A percentile compares a stretch with the other conserved stretches of the same genome.
phyloP scores from a whole-genome alignment of 2,797 vertebrate genomes.

The Mormyrops attenuatus region DNA sequence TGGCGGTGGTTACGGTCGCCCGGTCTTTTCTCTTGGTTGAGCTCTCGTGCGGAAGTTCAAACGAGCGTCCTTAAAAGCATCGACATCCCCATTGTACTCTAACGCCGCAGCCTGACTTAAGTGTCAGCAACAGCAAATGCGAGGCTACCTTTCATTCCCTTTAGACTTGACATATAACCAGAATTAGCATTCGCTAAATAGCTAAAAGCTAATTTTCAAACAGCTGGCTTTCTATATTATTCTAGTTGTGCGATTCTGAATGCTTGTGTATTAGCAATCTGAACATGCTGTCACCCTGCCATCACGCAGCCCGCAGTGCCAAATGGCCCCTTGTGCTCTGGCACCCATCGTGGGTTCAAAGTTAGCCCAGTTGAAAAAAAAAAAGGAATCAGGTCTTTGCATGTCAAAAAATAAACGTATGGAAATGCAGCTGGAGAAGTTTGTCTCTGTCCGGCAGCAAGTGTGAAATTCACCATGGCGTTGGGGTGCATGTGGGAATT shows the following conservation, averaged over 20 bases:
- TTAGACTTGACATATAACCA: background rate
- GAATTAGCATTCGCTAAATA: slow-evolving; percentile 1
- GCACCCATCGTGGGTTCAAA: background rate
- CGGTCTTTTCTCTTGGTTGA: background rate
- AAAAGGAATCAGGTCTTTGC: background rate
- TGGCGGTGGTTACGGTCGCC: background rate
- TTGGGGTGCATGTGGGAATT: slow-evolving; percentile 63
- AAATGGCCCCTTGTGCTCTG: background rate
- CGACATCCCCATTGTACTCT: background rate
- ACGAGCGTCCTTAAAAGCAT: background rate
- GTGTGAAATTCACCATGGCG: slow-evolving; percentile 63
- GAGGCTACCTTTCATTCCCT: background rate
- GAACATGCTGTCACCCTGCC: background rate
- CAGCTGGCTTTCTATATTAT: background rate
- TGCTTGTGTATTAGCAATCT: background rate
- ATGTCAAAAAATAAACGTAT: background rate
- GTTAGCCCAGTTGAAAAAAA: background rate
- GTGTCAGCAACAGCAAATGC: background rate
- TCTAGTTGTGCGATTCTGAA: background rate
- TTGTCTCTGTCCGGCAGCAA: slow-evolving; percentile 55
- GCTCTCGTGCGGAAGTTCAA: background rate
- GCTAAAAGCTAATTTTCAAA: background rate
- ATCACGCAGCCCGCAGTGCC: background rate
- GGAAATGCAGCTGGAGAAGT: slow-evolving; percentile 9
- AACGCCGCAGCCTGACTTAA: background rate